These are phyloP conservation scores for Xestia c-nigrum DNA, from an alignment of 2,888 invertebrate genomes.

Conservation along the genomic window DNA sequence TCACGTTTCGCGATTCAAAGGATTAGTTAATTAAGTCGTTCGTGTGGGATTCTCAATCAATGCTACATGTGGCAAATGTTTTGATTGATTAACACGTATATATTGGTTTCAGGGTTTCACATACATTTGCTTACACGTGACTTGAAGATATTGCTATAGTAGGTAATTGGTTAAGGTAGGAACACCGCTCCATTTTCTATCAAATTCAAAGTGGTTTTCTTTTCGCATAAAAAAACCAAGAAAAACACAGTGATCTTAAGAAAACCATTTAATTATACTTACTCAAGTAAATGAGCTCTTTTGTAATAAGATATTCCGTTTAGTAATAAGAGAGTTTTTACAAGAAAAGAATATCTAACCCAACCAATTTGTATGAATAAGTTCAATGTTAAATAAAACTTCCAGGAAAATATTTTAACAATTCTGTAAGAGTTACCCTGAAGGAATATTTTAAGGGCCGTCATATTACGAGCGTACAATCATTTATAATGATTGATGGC, in stretches of 20 bases:
- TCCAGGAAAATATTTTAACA: conserved; percentile 37
- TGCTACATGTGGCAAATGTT: conserved; percentile 43
- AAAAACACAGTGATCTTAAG: background rate
- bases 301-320: conserved; percentile 11
- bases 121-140: background rate
- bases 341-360: conserved; percentile 11
- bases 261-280: background rate
- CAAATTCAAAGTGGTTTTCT: background rate
- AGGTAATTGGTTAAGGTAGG: background rate
- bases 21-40: conserved; percentile 64
- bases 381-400: conserved; percentile 8
- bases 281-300: conserved; percentile 1
- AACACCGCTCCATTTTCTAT: background rate
- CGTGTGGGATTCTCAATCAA: conserved; percentile 55
- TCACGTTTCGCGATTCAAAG: conserved; percentile 68
- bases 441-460: conserved; percentile 55
- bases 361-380: background rate
- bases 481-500: conserved; percentile 59
- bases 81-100: conserved; percentile 28
- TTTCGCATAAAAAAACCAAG: background rate
- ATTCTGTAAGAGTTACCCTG: conserved; percentile 47
- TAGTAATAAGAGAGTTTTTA: background rate
- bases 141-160: background rate
- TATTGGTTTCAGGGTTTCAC: background rate
- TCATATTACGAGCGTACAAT: conserved; percentile 38